Evolutionary conservation across 2,888 invertebrate genomes (phyloP), one percentile per base, ranked within the genome.

Genomic region (Embidobia sp.): DNA sequence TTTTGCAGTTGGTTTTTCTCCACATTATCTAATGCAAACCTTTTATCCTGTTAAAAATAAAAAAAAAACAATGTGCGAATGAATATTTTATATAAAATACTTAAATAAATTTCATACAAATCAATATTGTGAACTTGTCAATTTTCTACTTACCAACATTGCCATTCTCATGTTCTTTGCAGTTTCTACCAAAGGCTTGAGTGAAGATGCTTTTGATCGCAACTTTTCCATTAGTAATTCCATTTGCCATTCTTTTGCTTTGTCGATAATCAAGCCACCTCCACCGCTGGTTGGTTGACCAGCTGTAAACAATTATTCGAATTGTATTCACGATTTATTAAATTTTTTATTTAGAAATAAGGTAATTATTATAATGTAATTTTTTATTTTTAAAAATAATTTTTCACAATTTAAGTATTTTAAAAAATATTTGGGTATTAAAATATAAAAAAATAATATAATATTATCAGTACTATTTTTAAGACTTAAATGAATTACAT

Each of bases 171-270:
- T 93, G 82, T 94, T 94, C 90, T 97, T 97, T 13, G 97, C 95
- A 79, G 95, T 95, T 88, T 98, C 97, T 69, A 93, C 92, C 87
- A 97, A 93, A 77, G 95, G 93, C 90, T 96, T 96, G 82, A 93
- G 94, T 81, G 96, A 95, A 53, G 93, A 92, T 77, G 94, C 92
- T 91, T 97, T 96, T 37, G 95, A 95, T 67, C 97, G 93, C 55
- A 98, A 91, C 87, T 96, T 96, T 88, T 98, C 97, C 97, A 98
- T 97, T 76, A 97, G 91, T 73, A 96, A 92, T 90, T 97, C 96
- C 91, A 95, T 93, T 88, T 96, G 95, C 92, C 94, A 93, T 90
- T 94, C 93, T 88, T 93, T 94, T 76, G 92, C 92, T 84, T 93
- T 94, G 75, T 93, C 93, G 59, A 81, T 73, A 31, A 80, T 81